Evolutionary conservation across 2,797 vertebrate species (phyloP), one percentile per base, ranked within the genome.

Genomic region (Sebastes flavidus): DNA sequence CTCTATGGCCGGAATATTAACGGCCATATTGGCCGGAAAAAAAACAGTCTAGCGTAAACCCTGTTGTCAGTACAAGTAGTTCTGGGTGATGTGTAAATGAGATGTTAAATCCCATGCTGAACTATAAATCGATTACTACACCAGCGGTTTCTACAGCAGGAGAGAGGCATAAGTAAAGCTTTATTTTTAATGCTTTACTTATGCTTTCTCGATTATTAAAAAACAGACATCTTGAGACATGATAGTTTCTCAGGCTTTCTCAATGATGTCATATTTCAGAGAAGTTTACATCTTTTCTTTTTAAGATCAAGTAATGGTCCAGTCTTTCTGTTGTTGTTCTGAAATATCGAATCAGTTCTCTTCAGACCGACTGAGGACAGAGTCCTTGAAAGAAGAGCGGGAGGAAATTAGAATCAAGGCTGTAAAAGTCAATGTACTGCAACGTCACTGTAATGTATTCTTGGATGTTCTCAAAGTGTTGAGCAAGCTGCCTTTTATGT

Each of bases 401-500:
- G 72, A 72, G 22, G 65, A 73, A 74, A 80, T 63, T 14, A 32
- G 58, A 77, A 77, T 59, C 27, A 4, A 34, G 77, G 63, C 68
- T 34, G 56, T 85, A 78, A 78, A 88, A 69, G 59, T 72, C 60
- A 66, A 20, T 54, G 79, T 54, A 60, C 78, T 76, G 18, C 7
- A 20, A 14, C 6, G 1, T 46, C 30, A 25, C 61, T 70, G 36
- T 42, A 61, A 74, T 70, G 49, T 61, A 25, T 58, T 65, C 52
- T 9, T 1, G 30, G 54, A 55, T 65, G 63, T 60, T 36, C 20
- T 63, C 1, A 1, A 8, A 18, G 42, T 56, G 32, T 60, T 68
- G 70, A 58, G 62, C 61, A 75, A 71, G 61, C 65, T 61, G 14
- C 6, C 1, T 52, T 73, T 55, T 29, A 2, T 77, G 2, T 1